phyloP scores from a whole-genome alignment of 2,888 invertebrate genomes.

The Orthosia gothica region DNA sequence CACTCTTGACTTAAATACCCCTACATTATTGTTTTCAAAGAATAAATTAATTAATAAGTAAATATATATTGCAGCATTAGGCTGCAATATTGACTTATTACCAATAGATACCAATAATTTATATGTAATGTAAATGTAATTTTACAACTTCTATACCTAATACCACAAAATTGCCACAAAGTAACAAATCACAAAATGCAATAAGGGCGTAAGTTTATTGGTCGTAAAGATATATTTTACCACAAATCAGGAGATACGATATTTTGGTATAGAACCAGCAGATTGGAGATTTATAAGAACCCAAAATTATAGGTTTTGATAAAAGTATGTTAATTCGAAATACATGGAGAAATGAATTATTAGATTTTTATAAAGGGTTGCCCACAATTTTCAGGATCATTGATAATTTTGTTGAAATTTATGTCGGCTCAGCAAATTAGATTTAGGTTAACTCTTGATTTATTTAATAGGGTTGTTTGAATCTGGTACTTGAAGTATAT shows the following conservation, averaged over 20 bases:
- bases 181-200: conserved; percentile 30
- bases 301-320: conserved; percentile 3
- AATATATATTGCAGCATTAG: too few species aligned
- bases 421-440: conserved; percentile 7
- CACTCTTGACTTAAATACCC: too few species aligned
- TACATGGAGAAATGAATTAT: conserved; percentile 31
- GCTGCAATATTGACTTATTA: too few species aligned
- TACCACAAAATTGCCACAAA: conserved; percentile 2
- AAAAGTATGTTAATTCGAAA: conserved; percentile 9
- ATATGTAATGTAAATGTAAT: neutral
- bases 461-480: conserved; percentile 32
- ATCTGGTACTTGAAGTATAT: conserved; percentile 16
- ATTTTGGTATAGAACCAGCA: conserved; percentile 30
- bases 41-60: too few species aligned
- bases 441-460: conserved; percentile 5
- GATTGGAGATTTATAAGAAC: conserved; percentile 16
- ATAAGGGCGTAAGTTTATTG: conserved; percentile 55
- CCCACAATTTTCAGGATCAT: neutral
- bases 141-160: neutral
- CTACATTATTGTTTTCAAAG: too few species aligned
- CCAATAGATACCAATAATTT: too few species aligned
- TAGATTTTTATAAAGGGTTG: conserved; percentile 14
- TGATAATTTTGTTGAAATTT: conserved; percentile 12
- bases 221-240: conserved; percentile 52
- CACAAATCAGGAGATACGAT: conserved; percentile 41